Conservation (phyloP, 2,797 vertebrate species). For the Threskiornis aethiopicus region DNA sequence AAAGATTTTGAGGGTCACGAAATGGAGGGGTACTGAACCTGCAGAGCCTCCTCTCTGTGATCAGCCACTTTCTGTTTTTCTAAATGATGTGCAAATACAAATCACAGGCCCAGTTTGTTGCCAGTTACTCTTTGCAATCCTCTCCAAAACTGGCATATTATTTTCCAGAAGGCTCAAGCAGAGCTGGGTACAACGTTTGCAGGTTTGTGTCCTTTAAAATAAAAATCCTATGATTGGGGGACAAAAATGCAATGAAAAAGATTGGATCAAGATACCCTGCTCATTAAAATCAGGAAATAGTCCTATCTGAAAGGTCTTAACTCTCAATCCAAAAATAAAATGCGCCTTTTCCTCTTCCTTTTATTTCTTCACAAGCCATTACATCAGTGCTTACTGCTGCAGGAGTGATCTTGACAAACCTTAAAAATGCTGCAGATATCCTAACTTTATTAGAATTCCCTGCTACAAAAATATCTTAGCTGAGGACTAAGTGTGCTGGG, state of each 20-base stretch:
- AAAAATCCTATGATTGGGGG: background rate
- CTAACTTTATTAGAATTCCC: background rate
- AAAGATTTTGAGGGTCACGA: background rate
- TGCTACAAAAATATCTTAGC: background rate
- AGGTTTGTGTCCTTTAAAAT: constrained; percentile 11
- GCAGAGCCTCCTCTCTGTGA: background rate
- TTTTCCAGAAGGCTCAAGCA: background rate
- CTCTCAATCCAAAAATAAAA: constrained; percentile 37
- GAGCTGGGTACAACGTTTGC: background rate
- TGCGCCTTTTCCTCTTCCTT: background rate
- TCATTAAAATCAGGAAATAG: constrained; percentile 8
- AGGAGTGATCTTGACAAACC: background rate
- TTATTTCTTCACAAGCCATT: background rate
- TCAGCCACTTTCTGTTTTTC: background rate
- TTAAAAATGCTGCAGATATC: constrained; percentile 1
- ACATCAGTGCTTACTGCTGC: background rate
- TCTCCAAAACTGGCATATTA: background rate
- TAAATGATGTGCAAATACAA: background rate
- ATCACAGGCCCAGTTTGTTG: background rate
- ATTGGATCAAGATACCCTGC: background rate
- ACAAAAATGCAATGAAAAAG: constrained; percentile 28
- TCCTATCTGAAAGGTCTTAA: background rate
- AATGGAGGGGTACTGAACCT: background rate
- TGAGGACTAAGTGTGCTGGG: background rate
- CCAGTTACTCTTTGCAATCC: background rate